phyloP scores from a whole-genome alignment of 2,113 vertebrate species.

The Malurus elegans region DNA sequence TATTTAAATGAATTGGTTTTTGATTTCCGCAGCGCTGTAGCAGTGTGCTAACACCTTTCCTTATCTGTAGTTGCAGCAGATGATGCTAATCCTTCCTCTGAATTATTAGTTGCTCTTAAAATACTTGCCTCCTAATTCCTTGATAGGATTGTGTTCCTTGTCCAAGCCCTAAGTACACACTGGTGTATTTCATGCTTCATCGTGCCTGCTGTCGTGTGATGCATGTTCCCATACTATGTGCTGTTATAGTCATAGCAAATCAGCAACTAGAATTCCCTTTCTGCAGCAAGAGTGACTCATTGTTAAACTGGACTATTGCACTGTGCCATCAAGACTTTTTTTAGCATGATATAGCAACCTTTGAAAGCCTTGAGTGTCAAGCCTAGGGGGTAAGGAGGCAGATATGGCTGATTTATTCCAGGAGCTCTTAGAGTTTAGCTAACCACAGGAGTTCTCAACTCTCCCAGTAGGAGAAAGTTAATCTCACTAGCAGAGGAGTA shows the following conservation, averaged over 20 bases:
- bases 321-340: background rate
- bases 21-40: slow-evolving; percentile 37
- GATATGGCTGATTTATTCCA: background rate
- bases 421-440: background rate
- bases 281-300: background rate
- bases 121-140: slow-evolving; percentile 55
- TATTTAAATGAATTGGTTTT: slow-evolving; percentile 77
- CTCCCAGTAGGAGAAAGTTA: background rate
- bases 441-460: background rate
- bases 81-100: slow-evolving; percentile 17
- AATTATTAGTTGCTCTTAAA: slow-evolving; percentile 32
- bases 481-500: fast-evolving
- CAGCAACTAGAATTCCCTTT: background rate
- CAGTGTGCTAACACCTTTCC: slow-evolving; percentile 33
- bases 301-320: background rate
- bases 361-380: background rate
- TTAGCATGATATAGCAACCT: background rate
- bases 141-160: slow-evolving; percentile 17
- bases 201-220: background rate
- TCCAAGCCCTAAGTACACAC: background rate
- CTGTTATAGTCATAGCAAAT: background rate
- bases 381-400: background rate
- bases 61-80: background rate
- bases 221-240: background rate
- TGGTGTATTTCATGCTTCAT: background rate